These are phyloP conservation scores for Aldrovandia affinis DNA, from an alignment of 2,797 vertebrate genomes.

Conservation along the genomic window DNA sequence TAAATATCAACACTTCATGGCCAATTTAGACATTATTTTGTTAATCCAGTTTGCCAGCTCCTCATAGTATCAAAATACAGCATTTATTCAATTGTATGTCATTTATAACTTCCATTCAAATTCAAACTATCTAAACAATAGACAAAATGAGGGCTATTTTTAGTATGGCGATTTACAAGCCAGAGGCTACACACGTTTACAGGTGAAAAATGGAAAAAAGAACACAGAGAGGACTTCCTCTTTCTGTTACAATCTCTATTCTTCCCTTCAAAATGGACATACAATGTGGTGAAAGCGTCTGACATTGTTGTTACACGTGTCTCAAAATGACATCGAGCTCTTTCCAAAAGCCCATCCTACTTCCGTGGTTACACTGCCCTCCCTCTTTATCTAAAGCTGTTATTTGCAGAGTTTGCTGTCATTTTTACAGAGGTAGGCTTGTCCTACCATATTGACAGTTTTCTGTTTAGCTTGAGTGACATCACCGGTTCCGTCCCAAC, in stretches of 20 bases:
- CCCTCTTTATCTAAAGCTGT: background rate
- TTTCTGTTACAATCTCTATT: slow-evolving; percentile 24
- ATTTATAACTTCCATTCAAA: background rate
- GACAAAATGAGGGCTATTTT: background rate
- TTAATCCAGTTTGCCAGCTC: background rate
- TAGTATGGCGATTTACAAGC: background rate
- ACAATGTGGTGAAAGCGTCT: background rate
- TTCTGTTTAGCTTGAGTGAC: slow-evolving; percentile 27
- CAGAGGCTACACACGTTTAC: no score
- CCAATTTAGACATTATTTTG: background rate
- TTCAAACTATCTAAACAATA: background rate
- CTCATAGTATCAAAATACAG: background rate
- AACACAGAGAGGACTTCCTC: background rate
- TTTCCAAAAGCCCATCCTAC: slow-evolving; percentile 60
- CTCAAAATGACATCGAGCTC: slow-evolving; percentile 57
- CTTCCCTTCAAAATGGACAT: background rate
- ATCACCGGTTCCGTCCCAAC: slow-evolving; percentile 67
- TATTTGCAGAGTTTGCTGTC: slow-evolving; percentile 56
- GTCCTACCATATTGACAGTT: slow-evolving; percentile 33
- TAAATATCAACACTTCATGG: background rate
- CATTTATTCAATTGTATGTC: background rate
- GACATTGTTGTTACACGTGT: slow-evolving; percentile 71
- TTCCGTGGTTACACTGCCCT: background rate
- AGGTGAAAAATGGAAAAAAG: background rate
- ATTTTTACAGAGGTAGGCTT: slow-evolving; percentile 18